These are phyloP conservation scores for Euthynnus affinis DNA, from an alignment of 2,797 vertebrate species.

Conservation along the genomic window DNA sequence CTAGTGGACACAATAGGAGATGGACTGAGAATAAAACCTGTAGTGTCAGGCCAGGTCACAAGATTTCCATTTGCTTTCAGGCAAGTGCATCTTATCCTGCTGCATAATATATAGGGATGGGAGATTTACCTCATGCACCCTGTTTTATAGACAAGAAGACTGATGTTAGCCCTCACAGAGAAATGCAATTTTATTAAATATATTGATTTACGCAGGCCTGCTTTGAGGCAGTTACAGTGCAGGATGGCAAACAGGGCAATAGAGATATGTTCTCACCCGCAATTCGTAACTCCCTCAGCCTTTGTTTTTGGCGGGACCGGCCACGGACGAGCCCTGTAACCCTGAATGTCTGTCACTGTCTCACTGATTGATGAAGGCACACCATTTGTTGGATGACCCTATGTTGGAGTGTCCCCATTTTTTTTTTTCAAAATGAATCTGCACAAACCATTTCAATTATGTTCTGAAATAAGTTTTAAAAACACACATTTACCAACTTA, in stretches of 20 bases:
- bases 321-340: no score
- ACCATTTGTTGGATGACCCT: no score
- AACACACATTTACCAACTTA: no score
- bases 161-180: not conserved
- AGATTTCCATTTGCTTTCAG: conserved; percentile 64
- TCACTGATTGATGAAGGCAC: no score
- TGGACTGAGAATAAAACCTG: conserved; percentile 36
- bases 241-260: not conserved
- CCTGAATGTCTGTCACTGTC: no score
- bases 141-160: not conserved
- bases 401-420: no score
- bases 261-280: not conserved
- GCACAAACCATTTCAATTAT: no score
- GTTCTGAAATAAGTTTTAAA: no score
- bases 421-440: no score
- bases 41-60: conserved; percentile 63
- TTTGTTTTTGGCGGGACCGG: conserved; percentile 5
- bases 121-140: not conserved
- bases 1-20: conserved; percentile 59
- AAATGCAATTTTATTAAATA: conserved; percentile 35
- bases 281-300: not conserved
- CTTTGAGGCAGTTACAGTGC: not conserved
- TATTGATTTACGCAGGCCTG: conserved; percentile 26
- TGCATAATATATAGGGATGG: not conserved
- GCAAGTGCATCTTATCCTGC: conserved; percentile 18